A percentile compares a stretch with the other conserved stretches of the same genome.
These are phyloP conservation scores for Monodelphis domestica DNA, from an alignment of 2,797 vertebrate species.

Conservation along the genomic window DNA sequence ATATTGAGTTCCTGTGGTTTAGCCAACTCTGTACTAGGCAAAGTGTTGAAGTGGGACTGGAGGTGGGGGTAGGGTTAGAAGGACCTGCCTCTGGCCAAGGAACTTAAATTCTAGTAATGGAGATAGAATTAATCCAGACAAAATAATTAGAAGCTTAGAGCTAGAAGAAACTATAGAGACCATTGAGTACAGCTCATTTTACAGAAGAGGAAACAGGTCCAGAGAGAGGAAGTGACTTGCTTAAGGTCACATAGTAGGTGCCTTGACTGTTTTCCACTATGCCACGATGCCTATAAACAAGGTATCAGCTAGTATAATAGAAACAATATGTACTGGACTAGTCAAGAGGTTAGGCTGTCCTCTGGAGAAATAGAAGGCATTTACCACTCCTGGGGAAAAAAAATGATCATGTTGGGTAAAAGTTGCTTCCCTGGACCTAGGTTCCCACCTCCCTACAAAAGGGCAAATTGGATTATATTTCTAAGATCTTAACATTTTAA, in stretches of 20 bases:
- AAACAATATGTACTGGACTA: neutral
- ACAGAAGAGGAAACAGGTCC: neutral
- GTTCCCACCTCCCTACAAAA: neutral
- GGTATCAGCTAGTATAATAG: neutral
- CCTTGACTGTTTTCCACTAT: neutral
- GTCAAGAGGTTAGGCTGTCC: neutral
- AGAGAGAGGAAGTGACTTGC: neutral
- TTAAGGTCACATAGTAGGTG: neutral
- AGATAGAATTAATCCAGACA: neutral
- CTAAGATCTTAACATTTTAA: neutral
- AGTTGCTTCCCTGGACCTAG: neutral
- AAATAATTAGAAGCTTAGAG: constrained; percentile 18
- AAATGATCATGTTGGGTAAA: neutral
- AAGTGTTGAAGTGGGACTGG: neutral
- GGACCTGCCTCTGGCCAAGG: neutral
- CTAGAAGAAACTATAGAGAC: neutral
- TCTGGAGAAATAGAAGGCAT: neutral
- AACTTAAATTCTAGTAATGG: neutral
- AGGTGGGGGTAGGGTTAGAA: neutral
- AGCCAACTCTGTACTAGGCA: constrained; percentile 3
- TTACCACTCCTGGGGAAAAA: neutral
- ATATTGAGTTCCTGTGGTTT: neutral
- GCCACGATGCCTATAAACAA: neutral
- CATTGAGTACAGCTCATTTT: constrained; percentile 20
- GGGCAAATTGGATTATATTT: neutral